These are phyloP conservation scores for human (Homo sapiens) DNA, from an alignment of 2,113 vertebrate genomes.

Conservation along the genomic window GRCh38 chr11:99527501-99528000, in stretches of 20 bases:
- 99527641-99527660: not conserved
- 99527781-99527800: not conserved
- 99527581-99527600: not conserved
- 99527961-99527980: rapidly evolving
- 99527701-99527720: not conserved
- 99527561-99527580: not conserved
- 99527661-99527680: not conserved
- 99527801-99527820: not conserved
- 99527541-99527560: not conserved
- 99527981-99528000: not conserved
- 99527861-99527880: not conserved
- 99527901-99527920: not conserved
- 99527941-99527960: not conserved
- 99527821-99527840: not conserved
- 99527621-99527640: not conserved
- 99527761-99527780: not conserved
- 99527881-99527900: not conserved
- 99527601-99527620: not conserved
- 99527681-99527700: not conserved
- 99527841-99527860: not conserved
- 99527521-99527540: not conserved
- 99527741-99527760: not conserved
- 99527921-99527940: rapidly evolving
- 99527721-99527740: not conserved
- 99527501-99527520: not conserved